Conservation (phyloP, 2,888 invertebrate genomes). For the Cerceris ruficornis region DNA sequence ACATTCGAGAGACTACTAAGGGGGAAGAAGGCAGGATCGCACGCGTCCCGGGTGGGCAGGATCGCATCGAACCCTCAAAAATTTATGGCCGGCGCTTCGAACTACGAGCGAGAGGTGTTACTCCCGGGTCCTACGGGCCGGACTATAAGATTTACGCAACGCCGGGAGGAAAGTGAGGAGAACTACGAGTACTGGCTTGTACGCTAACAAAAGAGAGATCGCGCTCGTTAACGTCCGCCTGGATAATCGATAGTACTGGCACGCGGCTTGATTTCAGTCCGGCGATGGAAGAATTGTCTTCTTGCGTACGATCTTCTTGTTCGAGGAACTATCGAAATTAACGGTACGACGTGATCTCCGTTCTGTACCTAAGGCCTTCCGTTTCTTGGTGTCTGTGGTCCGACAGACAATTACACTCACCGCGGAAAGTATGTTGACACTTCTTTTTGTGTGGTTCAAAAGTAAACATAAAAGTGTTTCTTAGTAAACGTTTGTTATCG, state of each 20-base stretch:
- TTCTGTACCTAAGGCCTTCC: too few relatives aligned
- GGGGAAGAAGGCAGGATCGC: constrained; percentile 71
- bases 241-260: constrained; percentile 63
- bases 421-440: background rate
- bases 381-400: too few relatives aligned
- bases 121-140: constrained; percentile 68
- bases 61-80: constrained; percentile 72
- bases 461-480: background rate
- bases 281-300: constrained; percentile 10
- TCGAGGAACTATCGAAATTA: background rate
- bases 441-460: too few relatives aligned
- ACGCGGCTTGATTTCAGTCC: constrained; percentile 28
- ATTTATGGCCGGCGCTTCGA: constrained; percentile 79
- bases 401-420: too few relatives aligned
- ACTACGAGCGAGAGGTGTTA: constrained; percentile 68
- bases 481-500: background rate
- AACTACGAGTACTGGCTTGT: constrained; percentile 46
- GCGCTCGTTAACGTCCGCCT: constrained; percentile 65
- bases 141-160: constrained; percentile 68
- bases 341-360: background rate
- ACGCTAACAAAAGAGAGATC: constrained; percentile 69
- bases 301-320: background rate
- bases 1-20: constrained; percentile 57
- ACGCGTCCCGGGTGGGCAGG: constrained; percentile 75
- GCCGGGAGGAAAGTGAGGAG: constrained; percentile 50